Percentiles rank a stretch among this genome's conserved stretches.
These are phyloP conservation scores for Mus spretus DNA, from an alignment of 2,797 vertebrate species.

Conservation along the genomic window DNA sequence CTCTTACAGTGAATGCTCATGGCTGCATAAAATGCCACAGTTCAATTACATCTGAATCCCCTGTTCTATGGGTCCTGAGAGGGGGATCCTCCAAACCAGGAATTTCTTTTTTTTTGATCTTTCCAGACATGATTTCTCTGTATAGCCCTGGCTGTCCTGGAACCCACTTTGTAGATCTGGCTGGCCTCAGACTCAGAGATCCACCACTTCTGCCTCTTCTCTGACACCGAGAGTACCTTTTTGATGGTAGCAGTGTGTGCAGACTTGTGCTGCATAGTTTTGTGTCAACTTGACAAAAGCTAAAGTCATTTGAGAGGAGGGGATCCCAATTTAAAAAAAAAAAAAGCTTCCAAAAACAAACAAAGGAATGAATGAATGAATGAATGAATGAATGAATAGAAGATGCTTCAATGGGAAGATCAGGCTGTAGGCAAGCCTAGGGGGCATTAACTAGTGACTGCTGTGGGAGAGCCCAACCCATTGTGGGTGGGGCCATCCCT, in stretches of 20 bases:
- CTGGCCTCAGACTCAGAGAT: background rate
- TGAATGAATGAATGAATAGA: no score
- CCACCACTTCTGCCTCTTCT: background rate
- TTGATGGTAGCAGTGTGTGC: fast-evolving
- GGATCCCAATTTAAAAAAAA: background rate
- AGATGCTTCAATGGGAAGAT: background rate
- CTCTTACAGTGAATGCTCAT: fast-evolving
- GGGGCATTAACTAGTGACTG: background rate
- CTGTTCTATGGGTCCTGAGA: background rate
- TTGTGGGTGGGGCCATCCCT: background rate
- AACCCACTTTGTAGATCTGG: no score
- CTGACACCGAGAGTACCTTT: fast-evolving
- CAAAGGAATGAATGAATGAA: no score
- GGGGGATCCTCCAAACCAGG: fast-evolving
- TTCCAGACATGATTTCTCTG: background rate
- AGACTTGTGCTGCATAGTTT: background rate
- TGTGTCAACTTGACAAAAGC: background rate
- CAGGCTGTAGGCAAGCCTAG: background rate
- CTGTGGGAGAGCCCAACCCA: background rate
- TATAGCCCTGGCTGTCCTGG: background rate
- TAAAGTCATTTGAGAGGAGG: background rate
- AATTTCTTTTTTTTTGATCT: no score
- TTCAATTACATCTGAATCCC: fast-evolving
- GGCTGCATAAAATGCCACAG: fast-evolving
- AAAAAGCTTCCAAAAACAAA: no score